Evolutionary conservation across 1,140 invertebrate genomes (phyloP), one percentile per base, ranked within the genome.

Genomic region (Camponotus vicinus): DNA sequence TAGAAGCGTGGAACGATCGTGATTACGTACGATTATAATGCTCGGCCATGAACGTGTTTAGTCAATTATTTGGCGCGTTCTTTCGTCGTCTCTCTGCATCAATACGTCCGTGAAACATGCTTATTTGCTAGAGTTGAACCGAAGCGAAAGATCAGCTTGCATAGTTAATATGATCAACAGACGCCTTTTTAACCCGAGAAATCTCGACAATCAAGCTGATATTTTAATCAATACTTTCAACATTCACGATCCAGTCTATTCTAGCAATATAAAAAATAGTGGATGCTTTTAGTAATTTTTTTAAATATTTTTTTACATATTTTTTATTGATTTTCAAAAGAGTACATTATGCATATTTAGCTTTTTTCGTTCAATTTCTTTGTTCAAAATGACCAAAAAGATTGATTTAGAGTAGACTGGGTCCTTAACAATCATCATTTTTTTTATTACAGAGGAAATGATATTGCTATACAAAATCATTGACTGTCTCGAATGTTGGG

Each of bases 1-100:
- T 45, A 80, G 69, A 21, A 34, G 13, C 32, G 45, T 55, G 37
- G 61, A 78, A 42, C 27, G 42, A 45, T 78, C 45, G 34, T 70
- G 77, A 34, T 69, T 21, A 9, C 27, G 52, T 70, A 34, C 45
- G 45, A 69, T 69, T 55, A 80, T 13, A 52, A 80, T 69, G 21
- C 34, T 80, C 34, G 77, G 13, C 77, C 77, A 8, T 80, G 77
- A 80, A 70, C 64, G n/a, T 57, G 77, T 80, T 80, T 55, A 69
- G 45, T 49, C 45, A 80, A 80, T 80, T 80, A 69, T 40, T 80
- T n/a, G n/a, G 34, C 8, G 34, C 61, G n/a, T 75, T 79, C 34
- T 45, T 67, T 66, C 21, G 52, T 11, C 1, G 34, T 78, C 0
- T 78, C 66, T 11, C 37, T 8, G 61, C 27, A 27, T 21, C 7